Conservation (phyloP, 2,888 invertebrate species). For the Phyllotreta cruciferae region DNA sequence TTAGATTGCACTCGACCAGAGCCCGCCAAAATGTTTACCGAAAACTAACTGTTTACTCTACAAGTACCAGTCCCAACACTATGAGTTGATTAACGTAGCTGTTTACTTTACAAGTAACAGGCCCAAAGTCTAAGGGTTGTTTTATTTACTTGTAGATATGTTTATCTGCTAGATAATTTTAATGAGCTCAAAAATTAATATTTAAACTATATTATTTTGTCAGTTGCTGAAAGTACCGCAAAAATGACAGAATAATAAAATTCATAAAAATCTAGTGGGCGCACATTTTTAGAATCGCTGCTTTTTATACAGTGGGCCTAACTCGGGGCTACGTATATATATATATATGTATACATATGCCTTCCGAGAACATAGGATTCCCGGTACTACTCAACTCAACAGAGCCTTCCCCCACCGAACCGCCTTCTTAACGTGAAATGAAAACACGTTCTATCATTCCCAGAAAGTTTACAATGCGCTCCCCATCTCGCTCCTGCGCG, state of each 20-base stretch:
- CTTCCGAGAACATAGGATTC: conserved; percentile 57
- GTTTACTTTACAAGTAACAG: background rate
- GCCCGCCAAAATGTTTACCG: conserved; percentile 27
- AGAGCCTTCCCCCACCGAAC: conserved; percentile 43
- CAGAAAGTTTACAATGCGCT: conserved; percentile 46
- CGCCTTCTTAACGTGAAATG: conserved; percentile 55
- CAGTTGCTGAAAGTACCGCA: too few species aligned
- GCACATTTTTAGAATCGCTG: conserved; percentile 38
- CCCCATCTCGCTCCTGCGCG: conserved; percentile 26
- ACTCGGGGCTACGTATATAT: conserved; percentile 39
- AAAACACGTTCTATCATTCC: conserved; percentile 59
- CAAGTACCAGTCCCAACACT: background rate
- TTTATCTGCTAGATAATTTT: too few species aligned
- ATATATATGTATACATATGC: conserved; percentile 37
- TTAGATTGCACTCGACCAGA: conserved; percentile 25
- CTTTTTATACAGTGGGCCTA: conserved; percentile 39
- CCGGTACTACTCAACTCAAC: conserved; percentile 53
- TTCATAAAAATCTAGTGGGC: conserved; percentile 7
- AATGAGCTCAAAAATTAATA: too few species aligned
- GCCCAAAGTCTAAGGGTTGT: too few species aligned
- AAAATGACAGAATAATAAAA: too few species aligned
- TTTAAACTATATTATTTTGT: too few species aligned
- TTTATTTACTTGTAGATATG: too few species aligned
- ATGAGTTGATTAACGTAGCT: background rate
- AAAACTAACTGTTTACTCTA: background rate